Conservation (phyloP, 2,888 invertebrate genomes). For the Synanthedon myopaeformis region DNA sequence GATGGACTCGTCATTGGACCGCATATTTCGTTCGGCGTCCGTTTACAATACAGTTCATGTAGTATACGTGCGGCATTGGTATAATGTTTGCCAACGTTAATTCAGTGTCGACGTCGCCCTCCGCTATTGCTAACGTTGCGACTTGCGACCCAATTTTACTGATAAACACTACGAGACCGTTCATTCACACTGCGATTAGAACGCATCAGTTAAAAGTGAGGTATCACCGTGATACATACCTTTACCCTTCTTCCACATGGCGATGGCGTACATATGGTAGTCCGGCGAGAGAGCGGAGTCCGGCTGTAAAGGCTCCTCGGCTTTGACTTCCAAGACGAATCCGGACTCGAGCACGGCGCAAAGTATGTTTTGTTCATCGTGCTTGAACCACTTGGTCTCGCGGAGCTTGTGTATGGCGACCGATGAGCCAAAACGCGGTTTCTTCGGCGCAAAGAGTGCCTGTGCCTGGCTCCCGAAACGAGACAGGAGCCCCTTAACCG, state of each 20-base stretch:
- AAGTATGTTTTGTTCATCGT: constrained; percentile 77
- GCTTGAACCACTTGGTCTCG: constrained; percentile 81
- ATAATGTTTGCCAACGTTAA: constrained; percentile 14
- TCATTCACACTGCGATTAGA: background rate
- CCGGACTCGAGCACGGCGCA: constrained; percentile 80
- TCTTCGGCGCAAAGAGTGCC: constrained; percentile 64
- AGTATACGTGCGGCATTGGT: background rate
- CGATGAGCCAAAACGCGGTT: constrained; percentile 72
- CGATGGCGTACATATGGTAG: constrained; percentile 75
- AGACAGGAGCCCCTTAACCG: constrained; percentile 64
- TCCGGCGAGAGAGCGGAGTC: constrained; percentile 62
- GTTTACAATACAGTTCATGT: background rate
- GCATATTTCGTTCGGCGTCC: background rate
- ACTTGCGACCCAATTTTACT: constrained; percentile 6
- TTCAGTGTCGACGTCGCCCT: constrained; percentile 26
- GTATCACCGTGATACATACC: constrained; percentile 50
- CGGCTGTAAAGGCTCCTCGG: constrained; percentile 57
- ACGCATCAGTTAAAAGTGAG: too few relatives aligned
- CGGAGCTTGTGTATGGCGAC: constrained; percentile 78
- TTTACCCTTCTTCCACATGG: constrained; percentile 79
- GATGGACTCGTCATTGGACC: constrained; percentile 20
- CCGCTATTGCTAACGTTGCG: constrained; percentile 20
- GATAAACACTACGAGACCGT: background rate
- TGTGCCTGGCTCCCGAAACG: constrained; percentile 68
- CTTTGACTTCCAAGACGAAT: constrained; percentile 76